Base-by-base conservation (phyloP, 2,113 vertebrate genomes). In the Brachyhypopomus gauderio region DNA sequence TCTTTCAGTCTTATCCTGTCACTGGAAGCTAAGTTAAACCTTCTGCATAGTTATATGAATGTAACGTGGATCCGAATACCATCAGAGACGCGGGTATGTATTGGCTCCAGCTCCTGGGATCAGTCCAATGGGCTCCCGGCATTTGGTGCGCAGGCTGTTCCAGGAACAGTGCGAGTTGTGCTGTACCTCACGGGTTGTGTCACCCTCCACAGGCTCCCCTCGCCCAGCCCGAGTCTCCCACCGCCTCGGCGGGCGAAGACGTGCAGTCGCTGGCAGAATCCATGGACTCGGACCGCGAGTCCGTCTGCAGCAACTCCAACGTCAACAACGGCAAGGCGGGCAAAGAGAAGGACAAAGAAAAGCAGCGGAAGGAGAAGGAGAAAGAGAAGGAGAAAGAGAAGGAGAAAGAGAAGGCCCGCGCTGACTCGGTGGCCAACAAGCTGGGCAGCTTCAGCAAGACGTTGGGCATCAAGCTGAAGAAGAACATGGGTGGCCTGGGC, bases 21-120 rank as follows among this genome's bases (percentile, higher is more conserved):
- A 70, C 93, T 99, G 87, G 98, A 99, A 91, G 97, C 98, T 91
- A 99, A 99, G 91, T 94, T 99, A 87, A 97, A 96, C 88, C 95
- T 98, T 84, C 95, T 99, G 83, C 98, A 99, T 95, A 99, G 94
- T 95, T 99, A 99, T 92, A 98, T 99, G 98, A 99, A 99, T 92
- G 98, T 99, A 93, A 98, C 98, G 0, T 99, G 98, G 98, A 97
- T 99, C 87, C 96, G 97, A 87, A 99, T 99, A 88, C 97, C 96
- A 56, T 98, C 97, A 0, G 98, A 99, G 94, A 98, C 98, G 88
- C 94, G 97, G 96, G 98, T 99, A 88, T 85, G 25, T 67, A 79
- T 59, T 64, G 20, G 60, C 71, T 73, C 20, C 22, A 67, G 14
- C 8, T 67, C 16, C 23, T 23, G 14, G 6, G 9, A 66, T 22